Conservation (phyloP, 2,888 invertebrate genomes). For the Drosophila pseudotalamancana region DNA sequence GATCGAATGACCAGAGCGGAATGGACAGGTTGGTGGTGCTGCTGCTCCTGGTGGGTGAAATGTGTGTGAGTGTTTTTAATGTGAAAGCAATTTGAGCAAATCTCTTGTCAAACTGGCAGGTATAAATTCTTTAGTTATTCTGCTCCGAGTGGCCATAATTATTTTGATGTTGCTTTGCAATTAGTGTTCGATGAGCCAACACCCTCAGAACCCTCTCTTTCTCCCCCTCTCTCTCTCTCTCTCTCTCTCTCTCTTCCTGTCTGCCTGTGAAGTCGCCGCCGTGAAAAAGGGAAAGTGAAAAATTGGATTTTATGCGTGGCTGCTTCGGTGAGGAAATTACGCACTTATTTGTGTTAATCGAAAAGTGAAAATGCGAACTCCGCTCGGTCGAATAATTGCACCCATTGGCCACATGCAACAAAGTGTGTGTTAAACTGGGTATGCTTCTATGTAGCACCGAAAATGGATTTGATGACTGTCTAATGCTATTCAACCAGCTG, state of each 20-base stretch:
- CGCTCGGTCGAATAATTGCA: conserved; percentile 53
- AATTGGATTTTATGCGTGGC: conserved; percentile 74
- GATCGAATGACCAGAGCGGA: conserved; percentile 32
- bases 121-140: conserved; percentile 73
- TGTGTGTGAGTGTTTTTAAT: conserved; percentile 71
- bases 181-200: conserved; percentile 74
- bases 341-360: conserved; percentile 66
- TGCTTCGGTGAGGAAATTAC: conserved; percentile 69
- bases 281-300: conserved; percentile 78
- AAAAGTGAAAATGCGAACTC: conserved; percentile 57
- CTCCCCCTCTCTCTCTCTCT: neutral
- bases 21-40: conserved; percentile 22
- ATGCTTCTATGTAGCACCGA: neutral
- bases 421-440: conserved; percentile 31
- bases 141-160: conserved; percentile 80
- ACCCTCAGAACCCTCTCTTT: conserved; percentile 15
- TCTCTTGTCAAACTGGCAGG: conserved; percentile 68
- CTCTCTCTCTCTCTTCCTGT: neutral
- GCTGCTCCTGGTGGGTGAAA: conserved; percentile 41
- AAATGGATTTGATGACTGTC: neutral
- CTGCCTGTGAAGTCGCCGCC: conserved; percentile 41
- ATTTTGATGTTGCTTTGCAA: conserved; percentile 80
- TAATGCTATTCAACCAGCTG: too few relatives aligned
- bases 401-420: conserved; percentile 27
- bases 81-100: conserved; percentile 75